These are phyloP conservation scores for Drosophila baimaii DNA, from an alignment of 1,140 invertebrate genomes.

Conservation along the genomic window DNA sequence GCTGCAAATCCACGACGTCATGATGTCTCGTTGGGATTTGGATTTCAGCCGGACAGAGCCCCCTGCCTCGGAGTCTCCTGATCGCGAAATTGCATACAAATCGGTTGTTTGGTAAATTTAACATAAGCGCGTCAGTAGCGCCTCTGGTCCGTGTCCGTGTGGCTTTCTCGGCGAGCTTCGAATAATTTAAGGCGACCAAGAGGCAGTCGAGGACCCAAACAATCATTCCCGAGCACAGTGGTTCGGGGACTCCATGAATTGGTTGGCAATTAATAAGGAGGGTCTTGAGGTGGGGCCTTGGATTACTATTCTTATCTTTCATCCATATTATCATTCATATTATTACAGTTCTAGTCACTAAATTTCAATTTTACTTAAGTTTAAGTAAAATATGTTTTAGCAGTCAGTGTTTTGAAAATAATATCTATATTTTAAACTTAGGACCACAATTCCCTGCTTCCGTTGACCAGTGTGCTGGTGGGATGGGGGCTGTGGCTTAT, in stretches of 20 bases:
- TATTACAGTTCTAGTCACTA: too few species aligned
- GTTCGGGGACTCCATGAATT: not conserved
- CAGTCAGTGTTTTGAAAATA: too few species aligned
- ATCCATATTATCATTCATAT: too few species aligned
- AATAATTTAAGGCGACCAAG: conserved; percentile 72
- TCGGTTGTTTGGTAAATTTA: conserved; percentile 83
- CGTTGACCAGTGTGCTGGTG: conserved; percentile 20
- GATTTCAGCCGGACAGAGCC: conserved; percentile 57
- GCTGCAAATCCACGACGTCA: conserved; percentile 75
- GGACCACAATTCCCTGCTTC: not conserved
- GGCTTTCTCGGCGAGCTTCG: conserved; percentile 66
- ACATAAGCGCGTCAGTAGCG: conserved; percentile 83
- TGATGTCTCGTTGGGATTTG: conserved; percentile 83
- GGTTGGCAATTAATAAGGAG: not conserved
- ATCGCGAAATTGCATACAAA: conserved; percentile 82
- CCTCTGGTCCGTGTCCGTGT: conserved; percentile 65
- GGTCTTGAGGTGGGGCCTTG: not conserved
- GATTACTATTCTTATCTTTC: too few species aligned
- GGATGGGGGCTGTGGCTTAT: conserved; percentile 48
- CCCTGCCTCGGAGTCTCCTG: conserved; percentile 19
- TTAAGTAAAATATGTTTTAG: too few species aligned
- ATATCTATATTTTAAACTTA: too few species aligned
- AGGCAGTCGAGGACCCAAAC: conserved; percentile 24
- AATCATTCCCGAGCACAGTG: conserved; percentile 37
- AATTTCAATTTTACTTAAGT: too few species aligned